phyloP scores from a whole-genome alignment of 2,888 invertebrate species.

The Chydorus sphaericus region DNA sequence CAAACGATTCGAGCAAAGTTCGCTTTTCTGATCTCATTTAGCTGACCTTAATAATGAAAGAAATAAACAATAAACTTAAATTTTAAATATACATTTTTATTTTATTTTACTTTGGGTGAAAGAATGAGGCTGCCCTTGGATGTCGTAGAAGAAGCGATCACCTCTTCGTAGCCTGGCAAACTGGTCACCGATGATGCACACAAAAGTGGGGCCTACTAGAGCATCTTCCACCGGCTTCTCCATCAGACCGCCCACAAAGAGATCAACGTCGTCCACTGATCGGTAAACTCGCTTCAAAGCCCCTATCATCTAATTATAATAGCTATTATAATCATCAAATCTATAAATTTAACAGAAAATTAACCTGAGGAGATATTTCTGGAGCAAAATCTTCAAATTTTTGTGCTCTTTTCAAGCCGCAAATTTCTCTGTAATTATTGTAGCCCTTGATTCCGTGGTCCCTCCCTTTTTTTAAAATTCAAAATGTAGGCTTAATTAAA shows the following conservation, averaged over 20 bases:
- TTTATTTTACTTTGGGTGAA: conserved; percentile 29
- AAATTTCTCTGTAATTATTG: conserved; percentile 24
- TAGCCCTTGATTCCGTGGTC: conserved; percentile 23
- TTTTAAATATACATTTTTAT: neutral
- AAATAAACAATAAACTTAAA: neutral
- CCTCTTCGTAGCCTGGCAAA: conserved; percentile 52
- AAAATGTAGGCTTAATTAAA: neutral
- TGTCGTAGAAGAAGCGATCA: conserved; percentile 61
- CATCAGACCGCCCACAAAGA: conserved; percentile 21
- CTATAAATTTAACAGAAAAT: neutral
- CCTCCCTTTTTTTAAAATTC: conserved; percentile 6
- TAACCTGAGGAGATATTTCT: conserved; percentile 14
- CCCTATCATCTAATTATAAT: conserved; percentile 15
- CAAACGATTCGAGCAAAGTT: conserved; percentile 14
- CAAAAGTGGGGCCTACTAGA: conserved; percentile 21
- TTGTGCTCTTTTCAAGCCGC: conserved; percentile 21
- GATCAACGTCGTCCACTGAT: conserved; percentile 21
- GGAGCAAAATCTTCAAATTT: conserved; percentile 19
- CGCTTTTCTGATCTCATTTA: conserved; percentile 13
- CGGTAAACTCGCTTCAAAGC: conserved; percentile 17
- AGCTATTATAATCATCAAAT: neutral
- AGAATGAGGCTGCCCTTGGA: conserved; percentile 29
- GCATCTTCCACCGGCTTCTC: conserved; percentile 21
- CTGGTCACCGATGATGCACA: conserved; percentile 43
- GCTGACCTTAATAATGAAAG: neutral